These are phyloP conservation scores for Portunus trituberculatus DNA, from an alignment of 1,140 invertebrate genomes.

Conservation along the genomic window DNA sequence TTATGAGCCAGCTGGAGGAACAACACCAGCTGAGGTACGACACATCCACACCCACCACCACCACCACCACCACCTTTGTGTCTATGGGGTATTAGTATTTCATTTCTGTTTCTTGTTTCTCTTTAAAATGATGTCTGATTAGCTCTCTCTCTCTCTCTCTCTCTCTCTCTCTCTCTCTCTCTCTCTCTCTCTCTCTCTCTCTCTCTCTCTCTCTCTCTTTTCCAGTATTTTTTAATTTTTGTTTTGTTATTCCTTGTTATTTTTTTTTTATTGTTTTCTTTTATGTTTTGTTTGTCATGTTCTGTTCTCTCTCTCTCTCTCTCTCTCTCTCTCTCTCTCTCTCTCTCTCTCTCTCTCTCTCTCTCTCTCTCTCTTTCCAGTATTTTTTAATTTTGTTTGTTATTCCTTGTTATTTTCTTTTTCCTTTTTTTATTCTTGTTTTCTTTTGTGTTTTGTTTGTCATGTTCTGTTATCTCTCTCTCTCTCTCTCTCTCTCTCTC, in stretches of 20 bases:
- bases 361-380: background rate
- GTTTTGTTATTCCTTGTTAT: background rate
- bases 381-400: no score
- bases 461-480: no score
- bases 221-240: background rate
- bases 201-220: background rate
- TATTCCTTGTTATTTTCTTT: background rate
- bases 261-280: background rate
- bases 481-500: background rate
- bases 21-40: conserved; percentile 68
- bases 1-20: conserved; percentile 72
- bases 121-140: no score
- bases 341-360: no score
- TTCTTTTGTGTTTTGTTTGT: no score
- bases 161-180: no score
- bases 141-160: no score
- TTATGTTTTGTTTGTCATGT: background rate
- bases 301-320: background rate
- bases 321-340: no score
- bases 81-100: background rate
- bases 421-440: no score
- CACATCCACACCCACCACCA: background rate
- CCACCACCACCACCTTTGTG: background rate
- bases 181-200: background rate
- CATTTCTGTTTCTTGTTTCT: background rate